phyloP scores from a whole-genome alignment of 1,140 invertebrate species.

The Spodoptera frugiperda region DNA sequence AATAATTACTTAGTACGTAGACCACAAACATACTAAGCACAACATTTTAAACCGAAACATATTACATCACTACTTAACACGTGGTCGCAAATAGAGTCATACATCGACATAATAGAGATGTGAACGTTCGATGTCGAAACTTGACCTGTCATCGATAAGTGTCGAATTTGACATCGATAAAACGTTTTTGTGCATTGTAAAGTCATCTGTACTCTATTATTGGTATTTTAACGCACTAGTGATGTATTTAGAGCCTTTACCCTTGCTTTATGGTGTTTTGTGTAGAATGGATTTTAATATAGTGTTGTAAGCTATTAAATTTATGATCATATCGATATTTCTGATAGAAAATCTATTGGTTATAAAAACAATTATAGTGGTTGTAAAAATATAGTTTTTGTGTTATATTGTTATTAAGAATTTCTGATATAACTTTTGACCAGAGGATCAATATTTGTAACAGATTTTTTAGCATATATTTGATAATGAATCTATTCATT shows the following conservation, averaged over 20 bases:
- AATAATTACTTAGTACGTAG: not conserved
- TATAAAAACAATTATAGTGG: too few relatives aligned
- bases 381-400: too few relatives aligned
- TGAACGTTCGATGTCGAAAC: slow-evolving; percentile 39
- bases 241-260: slow-evolving; percentile 39
- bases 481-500: too few relatives aligned
- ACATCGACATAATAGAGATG: slow-evolving; percentile 27
- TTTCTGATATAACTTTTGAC: too few relatives aligned
- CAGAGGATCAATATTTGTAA: too few relatives aligned
- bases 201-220: slow-evolving; percentile 45
- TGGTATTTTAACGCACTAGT: slow-evolving; percentile 23
- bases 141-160: slow-evolving; percentile 27
- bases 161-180: slow-evolving; percentile 40
- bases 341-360: too few relatives aligned
- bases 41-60: slow-evolving; percentile 13
- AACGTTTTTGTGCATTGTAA: slow-evolving; percentile 42
- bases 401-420: too few relatives aligned
- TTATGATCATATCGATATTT: too few relatives aligned
- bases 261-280: not conserved
- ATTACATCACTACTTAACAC: slow-evolving; percentile 63
- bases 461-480: too few relatives aligned
- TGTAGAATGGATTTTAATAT: not conserved
- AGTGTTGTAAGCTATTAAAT: too few relatives aligned
- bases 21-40: not conserved
- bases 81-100: slow-evolving; percentile 62